These are phyloP conservation scores for Pygoscelis adeliae DNA, from an alignment of 2,113 vertebrate genomes.

Conservation along the genomic window DNA sequence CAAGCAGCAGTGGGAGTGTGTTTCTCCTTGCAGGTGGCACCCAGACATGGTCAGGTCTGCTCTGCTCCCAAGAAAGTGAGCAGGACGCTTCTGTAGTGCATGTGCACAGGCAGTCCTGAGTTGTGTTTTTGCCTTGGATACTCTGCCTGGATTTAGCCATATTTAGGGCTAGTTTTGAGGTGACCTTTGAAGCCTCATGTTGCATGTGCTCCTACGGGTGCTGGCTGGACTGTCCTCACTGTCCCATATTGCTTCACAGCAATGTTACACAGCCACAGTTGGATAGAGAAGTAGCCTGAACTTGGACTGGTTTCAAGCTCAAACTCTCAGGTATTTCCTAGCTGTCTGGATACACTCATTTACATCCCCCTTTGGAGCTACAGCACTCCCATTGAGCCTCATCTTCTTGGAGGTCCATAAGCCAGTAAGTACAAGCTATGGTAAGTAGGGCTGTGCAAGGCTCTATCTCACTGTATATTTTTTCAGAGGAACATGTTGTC, in stretches of 20 bases:
- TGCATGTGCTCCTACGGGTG: fast-evolving
- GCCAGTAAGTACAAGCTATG: neutral
- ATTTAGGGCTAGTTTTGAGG: neutral
- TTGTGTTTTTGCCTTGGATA: neutral
- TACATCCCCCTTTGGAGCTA: neutral
- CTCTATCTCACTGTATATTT: neutral
- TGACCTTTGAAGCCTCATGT: neutral
- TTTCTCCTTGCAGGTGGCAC: neutral
- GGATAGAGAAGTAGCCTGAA: neutral
- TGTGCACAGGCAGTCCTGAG: neutral
- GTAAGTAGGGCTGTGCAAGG: neutral
- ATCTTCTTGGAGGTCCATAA: neutral
- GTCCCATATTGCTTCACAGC: neutral
- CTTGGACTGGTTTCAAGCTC: neutral
- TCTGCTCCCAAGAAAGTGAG: neutral
- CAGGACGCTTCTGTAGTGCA: neutral
- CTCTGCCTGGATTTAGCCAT: neutral
- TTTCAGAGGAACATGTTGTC: slow-evolving; percentile 15
- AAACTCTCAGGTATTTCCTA: neutral
- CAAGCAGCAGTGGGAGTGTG: neutral
- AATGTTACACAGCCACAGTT: neutral
- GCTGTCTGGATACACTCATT: neutral
- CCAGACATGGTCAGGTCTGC: neutral
- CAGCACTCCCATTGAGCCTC: neutral
- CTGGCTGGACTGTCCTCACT: neutral